Conservation (phyloP, 2,888 invertebrate genomes). For the Catocala nupta region DNA sequence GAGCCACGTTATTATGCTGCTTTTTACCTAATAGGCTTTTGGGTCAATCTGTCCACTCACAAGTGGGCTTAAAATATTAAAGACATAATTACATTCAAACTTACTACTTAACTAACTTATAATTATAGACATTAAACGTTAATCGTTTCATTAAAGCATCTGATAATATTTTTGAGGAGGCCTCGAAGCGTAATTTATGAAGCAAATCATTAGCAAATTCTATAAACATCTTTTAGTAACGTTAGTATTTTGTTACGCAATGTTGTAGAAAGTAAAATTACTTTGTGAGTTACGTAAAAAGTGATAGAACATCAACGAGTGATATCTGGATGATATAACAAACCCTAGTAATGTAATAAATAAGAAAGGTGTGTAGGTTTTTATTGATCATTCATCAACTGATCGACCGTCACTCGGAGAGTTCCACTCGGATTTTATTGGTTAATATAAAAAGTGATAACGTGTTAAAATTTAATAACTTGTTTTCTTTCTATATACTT, state of each 20-base stretch:
- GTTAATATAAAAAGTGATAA: background rate
- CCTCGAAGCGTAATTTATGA: no score
- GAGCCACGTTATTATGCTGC: no score
- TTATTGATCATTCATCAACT: slow-evolving; percentile 7
- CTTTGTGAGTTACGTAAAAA: slow-evolving; percentile 29
- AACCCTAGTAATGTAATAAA: slow-evolving; percentile 20
- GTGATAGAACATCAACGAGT: slow-evolving; percentile 18
- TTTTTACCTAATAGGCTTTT: no score
- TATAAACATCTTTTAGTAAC: background rate
- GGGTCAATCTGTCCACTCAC: no score
- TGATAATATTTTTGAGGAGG: no score
- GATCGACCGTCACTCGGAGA: background rate
- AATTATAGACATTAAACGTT: no score
- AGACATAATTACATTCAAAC: no score
- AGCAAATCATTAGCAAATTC: no score
- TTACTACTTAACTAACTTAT: no score
- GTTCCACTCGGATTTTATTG: background rate
- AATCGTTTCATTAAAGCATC: background rate
- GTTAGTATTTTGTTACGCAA: slow-evolving; percentile 30
- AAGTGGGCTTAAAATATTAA: no score
- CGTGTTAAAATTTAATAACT: no score
- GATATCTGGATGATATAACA: slow-evolving; percentile 15
- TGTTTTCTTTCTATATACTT: no score
- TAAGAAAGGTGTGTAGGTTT: slow-evolving; percentile 17
- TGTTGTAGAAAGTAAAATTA: slow-evolving; percentile 40